Percentiles rank a stretch among this genome's conserved stretches.
Evolutionary conservation across 2,113 vertebrate genomes (phyloP).

Genomic region (Telmatochromis sp.): DNA sequence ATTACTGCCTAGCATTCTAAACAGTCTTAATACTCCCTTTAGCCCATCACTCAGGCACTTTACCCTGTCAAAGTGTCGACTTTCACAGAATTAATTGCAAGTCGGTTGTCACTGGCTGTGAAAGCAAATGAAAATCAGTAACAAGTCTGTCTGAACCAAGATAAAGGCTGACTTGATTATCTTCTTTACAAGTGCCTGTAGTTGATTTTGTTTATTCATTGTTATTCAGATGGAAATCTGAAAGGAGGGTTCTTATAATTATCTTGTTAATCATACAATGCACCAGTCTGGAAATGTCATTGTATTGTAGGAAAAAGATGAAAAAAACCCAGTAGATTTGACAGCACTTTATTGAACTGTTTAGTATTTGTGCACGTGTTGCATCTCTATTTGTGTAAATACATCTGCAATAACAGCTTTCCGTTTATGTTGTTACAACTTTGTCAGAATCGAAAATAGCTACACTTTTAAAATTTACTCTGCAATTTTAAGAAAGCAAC

Average conservation of each 20-base stretch:
- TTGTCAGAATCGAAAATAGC: background rate
- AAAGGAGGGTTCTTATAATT: background rate
- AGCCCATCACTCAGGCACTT: background rate
- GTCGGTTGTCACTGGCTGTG: background rate
- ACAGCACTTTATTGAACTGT: background rate
- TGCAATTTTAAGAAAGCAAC: background rate
- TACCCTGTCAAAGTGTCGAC: rapidly evolving
- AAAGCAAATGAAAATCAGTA: background rate
- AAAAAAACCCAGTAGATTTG: background rate
- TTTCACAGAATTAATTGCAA: background rate
- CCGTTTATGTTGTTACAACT: background rate
- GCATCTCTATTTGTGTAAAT: background rate
- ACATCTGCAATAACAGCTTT: background rate
- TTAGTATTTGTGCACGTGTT: background rate
- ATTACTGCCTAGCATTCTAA: background rate
- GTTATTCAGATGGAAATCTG: background rate
- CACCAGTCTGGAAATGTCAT: background rate
- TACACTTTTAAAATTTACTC: background rate
- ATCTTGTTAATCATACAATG: background rate
- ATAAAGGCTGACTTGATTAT: background rate
- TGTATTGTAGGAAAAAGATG: background rate
- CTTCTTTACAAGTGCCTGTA: background rate
- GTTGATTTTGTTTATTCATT: background rate
- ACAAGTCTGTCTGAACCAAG: background rate
- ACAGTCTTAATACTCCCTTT: background rate